Conservation (phyloP, 2,888 invertebrate species). For the Lapara coniferarum region DNA sequence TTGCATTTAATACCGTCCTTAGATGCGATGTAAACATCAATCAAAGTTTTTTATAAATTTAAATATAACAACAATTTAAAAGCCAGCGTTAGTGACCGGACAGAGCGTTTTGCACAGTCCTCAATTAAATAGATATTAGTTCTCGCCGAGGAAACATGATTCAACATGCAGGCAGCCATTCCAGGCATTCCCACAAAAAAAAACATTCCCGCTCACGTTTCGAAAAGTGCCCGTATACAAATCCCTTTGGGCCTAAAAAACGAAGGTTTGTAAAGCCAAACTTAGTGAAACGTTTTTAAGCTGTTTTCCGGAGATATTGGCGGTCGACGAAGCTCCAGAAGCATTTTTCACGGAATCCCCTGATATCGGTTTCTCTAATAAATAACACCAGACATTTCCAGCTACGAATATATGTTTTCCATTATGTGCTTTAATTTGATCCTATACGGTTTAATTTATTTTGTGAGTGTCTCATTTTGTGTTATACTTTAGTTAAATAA, state of each 20-base stretch:
- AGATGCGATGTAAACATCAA: too few relatives aligned
- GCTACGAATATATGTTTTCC: conserved; percentile 47
- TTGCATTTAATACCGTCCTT: too few relatives aligned
- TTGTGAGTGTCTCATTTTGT: not conserved
- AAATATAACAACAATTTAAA: conserved; percentile 24
- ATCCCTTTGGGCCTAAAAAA: conserved; percentile 63
- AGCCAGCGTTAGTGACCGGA: conserved; percentile 23
- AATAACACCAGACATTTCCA: conserved; percentile 57
- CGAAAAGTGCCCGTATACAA: conserved; percentile 55
- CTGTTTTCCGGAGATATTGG: conserved; percentile 67
- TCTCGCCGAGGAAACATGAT: conserved; percentile 46
- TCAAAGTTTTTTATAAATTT: not conserved
- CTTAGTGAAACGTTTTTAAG: conserved; percentile 67
- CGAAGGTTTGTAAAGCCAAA: conserved; percentile 62
- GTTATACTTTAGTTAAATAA: not conserved
- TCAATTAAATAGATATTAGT: conserved; percentile 53
- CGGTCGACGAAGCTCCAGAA: conserved; percentile 56
- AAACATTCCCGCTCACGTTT: conserved; percentile 42
- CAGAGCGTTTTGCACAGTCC: conserved; percentile 40
- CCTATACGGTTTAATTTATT: conserved; percentile 28
- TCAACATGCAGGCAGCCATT: conserved; percentile 46
- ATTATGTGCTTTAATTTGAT: conserved; percentile 49
- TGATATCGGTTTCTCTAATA: conserved; percentile 62
- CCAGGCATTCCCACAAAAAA: conserved; percentile 43
- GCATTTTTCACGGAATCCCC: conserved; percentile 62